Conservation (phyloP, 2,113 vertebrate genomes). For the Azemiops feae region DNA sequence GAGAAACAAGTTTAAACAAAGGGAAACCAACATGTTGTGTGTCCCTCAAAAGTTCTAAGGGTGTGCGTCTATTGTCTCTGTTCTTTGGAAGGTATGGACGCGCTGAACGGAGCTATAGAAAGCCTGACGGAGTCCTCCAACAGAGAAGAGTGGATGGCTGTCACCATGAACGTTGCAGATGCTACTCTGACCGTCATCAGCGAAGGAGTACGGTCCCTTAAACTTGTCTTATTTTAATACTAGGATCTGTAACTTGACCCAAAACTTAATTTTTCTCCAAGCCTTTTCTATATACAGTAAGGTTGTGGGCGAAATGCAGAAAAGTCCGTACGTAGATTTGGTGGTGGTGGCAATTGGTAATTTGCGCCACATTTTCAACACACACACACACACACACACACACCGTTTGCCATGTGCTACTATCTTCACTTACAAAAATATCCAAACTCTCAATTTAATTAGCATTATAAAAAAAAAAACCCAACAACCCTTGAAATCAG, state of each 20-base stretch:
- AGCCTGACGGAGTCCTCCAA: slow-evolving; percentile 81
- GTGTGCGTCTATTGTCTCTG: slow-evolving; percentile 6
- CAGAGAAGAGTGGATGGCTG: slow-evolving; percentile 90
- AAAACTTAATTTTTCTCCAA: background rate
- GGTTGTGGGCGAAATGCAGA: background rate
- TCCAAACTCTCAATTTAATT: background rate
- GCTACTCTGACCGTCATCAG: slow-evolving; percentile 93
- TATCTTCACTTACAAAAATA: background rate
- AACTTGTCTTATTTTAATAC: background rate
- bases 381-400: no score
- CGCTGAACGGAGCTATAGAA: slow-evolving; percentile 92
- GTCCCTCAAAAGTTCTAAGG: no score
- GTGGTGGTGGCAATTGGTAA: background rate
- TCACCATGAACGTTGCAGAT: slow-evolving; percentile 92
- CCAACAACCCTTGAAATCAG: background rate
- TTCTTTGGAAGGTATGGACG: slow-evolving; percentile 86
- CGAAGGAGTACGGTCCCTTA: slow-evolving; percentile 77
- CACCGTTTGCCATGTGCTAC: background rate
- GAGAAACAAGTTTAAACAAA: background rate
- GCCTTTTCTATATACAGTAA: background rate
- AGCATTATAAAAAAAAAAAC: background rate
- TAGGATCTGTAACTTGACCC: background rate
- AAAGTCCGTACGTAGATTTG: background rate
- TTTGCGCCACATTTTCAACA: background rate
- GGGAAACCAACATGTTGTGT: background rate